These are phyloP conservation scores for Jacana jacana DNA, from an alignment of 2,113 vertebrate genomes.

Conservation along the genomic window DNA sequence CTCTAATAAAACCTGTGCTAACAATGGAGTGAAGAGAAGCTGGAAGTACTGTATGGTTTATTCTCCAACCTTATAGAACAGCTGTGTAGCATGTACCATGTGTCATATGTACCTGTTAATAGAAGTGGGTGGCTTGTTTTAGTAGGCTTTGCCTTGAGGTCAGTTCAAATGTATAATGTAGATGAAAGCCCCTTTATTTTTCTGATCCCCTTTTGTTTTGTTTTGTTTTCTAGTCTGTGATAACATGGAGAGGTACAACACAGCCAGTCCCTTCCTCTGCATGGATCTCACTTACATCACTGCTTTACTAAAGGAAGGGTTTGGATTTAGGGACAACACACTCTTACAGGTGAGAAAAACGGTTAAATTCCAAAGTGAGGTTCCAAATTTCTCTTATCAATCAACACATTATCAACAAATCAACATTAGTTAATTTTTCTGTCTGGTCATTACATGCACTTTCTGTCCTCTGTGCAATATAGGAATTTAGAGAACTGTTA, in stretches of 20 bases:
- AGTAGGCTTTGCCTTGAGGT: background rate
- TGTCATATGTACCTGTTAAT: background rate
- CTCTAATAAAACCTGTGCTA: background rate
- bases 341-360: slow-evolving; percentile 83
- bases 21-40: background rate
- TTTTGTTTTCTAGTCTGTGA: slow-evolving; percentile 84
- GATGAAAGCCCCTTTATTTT: background rate
- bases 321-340: slow-evolving; percentile 92
- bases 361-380: background rate
- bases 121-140: background rate
- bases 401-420: too few species aligned
- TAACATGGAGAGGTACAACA: slow-evolving; percentile 88
- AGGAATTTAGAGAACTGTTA: background rate
- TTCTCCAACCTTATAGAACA: background rate
- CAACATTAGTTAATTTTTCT: background rate
- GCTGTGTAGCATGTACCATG: background rate
- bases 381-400: background rate
- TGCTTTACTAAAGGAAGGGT: slow-evolving; percentile 93
- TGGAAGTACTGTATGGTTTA: background rate
- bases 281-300: slow-evolving; percentile 98
- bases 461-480: background rate
- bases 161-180: background rate
- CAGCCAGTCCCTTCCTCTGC: slow-evolving; percentile 92
- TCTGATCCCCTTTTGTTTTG: background rate
- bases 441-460: background rate